phyloP scores from a whole-genome alignment of 2,113 vertebrate genomes.

The Ardeotis arabs region DNA sequence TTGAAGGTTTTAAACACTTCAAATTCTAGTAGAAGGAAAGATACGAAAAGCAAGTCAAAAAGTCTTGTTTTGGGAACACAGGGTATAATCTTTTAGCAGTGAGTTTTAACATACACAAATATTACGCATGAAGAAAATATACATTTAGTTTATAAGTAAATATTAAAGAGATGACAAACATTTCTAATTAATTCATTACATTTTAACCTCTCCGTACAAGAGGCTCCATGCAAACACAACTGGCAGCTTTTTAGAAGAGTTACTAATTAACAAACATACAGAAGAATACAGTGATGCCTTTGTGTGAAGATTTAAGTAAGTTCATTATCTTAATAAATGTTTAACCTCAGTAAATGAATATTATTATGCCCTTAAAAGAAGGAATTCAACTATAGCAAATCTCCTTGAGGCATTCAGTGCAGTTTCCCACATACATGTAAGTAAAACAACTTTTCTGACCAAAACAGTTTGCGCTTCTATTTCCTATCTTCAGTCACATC shows the following conservation, averaged over 20 bases:
- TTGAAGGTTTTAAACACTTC: not conserved
- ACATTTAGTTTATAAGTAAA: not conserved
- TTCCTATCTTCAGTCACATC: not conserved
- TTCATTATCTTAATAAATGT: constrained; percentile 54
- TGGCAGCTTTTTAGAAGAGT: not conserved
- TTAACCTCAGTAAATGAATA: constrained; percentile 49
- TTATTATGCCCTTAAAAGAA: constrained; percentile 23
- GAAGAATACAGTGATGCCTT: constrained; percentile 33
- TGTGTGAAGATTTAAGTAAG: constrained; percentile 61
- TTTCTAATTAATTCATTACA: not conserved
- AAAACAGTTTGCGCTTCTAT: not conserved
- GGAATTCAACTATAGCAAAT: not conserved
- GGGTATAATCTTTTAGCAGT: not conserved
- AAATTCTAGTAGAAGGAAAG: not conserved
- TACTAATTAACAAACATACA: constrained; percentile 59
- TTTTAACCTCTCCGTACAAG: constrained; percentile 41
- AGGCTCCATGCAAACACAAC: constrained; percentile 1
- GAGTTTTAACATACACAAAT: not conserved
- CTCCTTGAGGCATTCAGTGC: not conserved
- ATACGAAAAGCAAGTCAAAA: not conserved
- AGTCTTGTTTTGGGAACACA: not conserved
- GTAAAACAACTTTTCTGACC: not conserved
- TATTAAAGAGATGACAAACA: not conserved
- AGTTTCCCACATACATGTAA: not conserved
- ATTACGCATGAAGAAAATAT: not conserved